Percentiles rank a stretch among this genome's conserved stretches.
phyloP scores from a whole-genome alignment of 2,113 vertebrate genomes.

The Callopanchax toddi region DNA sequence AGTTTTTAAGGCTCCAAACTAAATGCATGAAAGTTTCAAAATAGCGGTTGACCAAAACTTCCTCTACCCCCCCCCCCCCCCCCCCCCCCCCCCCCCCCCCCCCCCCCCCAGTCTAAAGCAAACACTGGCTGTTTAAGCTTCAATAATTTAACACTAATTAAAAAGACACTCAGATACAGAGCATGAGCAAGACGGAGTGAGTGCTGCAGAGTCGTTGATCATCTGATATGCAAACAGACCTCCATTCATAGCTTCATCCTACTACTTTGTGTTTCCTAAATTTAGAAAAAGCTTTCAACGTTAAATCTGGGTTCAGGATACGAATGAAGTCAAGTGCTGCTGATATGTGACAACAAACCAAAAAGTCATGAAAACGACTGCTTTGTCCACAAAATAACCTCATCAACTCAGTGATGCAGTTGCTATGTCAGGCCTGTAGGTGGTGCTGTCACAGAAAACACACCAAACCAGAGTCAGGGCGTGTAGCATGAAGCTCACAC shows the following conservation, averaged over 20 bases:
- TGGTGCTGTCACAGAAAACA: too few species aligned
- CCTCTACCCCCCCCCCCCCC: slow-evolving; percentile 14
- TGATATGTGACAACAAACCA: too few species aligned
- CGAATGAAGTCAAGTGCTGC: too few species aligned
- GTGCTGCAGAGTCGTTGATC: slow-evolving; percentile 56
- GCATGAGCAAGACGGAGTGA: slow-evolving; percentile 27
- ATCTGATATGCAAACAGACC: slow-evolving; percentile 16
- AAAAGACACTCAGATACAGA: slow-evolving; percentile 63
- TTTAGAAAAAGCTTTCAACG: background rate
- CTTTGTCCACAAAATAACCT: too few species aligned
- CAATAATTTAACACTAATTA: slow-evolving; percentile 77
- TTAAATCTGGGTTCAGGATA: slow-evolving; percentile 4
- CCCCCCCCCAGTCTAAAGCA: slow-evolving; percentile 46
- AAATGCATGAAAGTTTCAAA: background rate
- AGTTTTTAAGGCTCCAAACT: background rate
- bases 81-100: slow-evolving; percentile 3
- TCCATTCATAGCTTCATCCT: slow-evolving; percentile 4
- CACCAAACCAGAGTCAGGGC: too few species aligned
- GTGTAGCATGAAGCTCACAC: too few species aligned
- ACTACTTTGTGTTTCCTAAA: background rate
- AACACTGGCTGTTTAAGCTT: slow-evolving; percentile 60
- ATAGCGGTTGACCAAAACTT: slow-evolving; percentile 3
- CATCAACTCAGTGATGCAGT: too few species aligned
- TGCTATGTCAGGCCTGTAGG: too few species aligned
- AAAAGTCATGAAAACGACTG: too few species aligned